Conservation (phyloP, 2,888 invertebrate species). For the Tetanocera ferruginea region DNA sequence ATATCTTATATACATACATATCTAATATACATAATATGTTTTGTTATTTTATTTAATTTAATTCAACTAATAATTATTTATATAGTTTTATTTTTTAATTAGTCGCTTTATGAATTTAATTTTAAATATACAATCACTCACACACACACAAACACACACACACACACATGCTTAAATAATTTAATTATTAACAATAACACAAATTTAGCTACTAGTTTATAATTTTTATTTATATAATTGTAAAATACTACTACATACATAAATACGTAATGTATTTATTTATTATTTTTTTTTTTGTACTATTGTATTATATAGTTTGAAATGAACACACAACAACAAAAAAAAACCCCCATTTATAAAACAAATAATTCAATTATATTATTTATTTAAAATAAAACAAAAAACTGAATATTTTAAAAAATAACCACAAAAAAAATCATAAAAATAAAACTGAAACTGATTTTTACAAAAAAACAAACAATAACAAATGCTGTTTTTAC, state of each 20-base stretch:
- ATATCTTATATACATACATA: no score
- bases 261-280: background rate
- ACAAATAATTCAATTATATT: slow-evolving; percentile 2
- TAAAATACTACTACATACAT: slow-evolving; percentile 5
- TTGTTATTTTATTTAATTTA: no score
- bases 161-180: background rate
- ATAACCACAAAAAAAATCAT: slow-evolving; percentile 7
- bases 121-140: slow-evolving; percentile 17
- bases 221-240: slow-evolving; percentile 22
- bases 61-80: background rate
- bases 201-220: slow-evolving; percentile 9
- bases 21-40: no score
- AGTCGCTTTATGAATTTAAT: slow-evolving; percentile 17
- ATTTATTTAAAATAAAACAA: slow-evolving; percentile 16
- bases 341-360: background rate
- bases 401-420: background rate
- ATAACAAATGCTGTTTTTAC: background rate
- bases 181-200: background rate
- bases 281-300: slow-evolving; percentile 24
- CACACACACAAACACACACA: slow-evolving; percentile 3
- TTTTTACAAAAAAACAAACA: slow-evolving; percentile 19
- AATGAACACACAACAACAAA: background rate
- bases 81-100: slow-evolving; percentile 40
- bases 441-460: slow-evolving; percentile 20
- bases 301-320: slow-evolving; percentile 24